These are phyloP conservation scores for Myrmecophaga tridactyla DNA, from an alignment of 2,113 vertebrate species.

Conservation along the genomic window DNA sequence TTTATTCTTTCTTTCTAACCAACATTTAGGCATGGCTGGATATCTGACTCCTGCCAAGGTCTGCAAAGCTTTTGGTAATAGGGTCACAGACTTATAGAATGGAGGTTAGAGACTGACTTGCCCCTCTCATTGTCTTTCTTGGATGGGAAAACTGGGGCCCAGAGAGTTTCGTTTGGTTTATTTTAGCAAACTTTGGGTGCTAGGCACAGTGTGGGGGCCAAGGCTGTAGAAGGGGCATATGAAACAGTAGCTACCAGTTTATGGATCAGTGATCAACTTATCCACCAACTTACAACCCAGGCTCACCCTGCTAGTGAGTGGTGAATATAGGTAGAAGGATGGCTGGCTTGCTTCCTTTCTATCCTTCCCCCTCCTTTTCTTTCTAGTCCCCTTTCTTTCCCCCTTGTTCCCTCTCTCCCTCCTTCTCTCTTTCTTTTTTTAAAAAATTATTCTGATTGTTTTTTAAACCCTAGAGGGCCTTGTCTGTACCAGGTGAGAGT, in stretches of 20 bases:
- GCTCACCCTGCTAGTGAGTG: not conserved
- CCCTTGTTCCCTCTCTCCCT: too few relatives aligned
- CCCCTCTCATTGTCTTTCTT: not conserved
- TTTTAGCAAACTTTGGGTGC: not conserved
- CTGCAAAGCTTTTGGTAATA: not conserved
- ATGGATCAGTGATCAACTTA: not conserved
- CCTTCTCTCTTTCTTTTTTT: not conserved
- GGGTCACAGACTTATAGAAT: not conserved
- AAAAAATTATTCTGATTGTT: not conserved
- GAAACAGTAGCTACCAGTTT: not conserved
- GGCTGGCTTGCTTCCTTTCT: not conserved
- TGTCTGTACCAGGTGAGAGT: not conserved
- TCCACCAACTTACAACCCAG: not conserved
- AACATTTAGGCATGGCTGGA: not conserved
- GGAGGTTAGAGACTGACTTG: not conserved
- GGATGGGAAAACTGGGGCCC: not conserved
- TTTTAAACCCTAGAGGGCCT: not conserved
- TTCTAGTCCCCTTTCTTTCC: accelerated
- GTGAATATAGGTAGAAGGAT: not conserved
- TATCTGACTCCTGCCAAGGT: not conserved
- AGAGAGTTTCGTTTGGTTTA: not conserved
- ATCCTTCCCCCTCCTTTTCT: accelerated
- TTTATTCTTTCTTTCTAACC: not conserved
- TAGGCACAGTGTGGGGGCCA: accelerated
- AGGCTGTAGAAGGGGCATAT: not conserved